A percentile compares a stretch with the other conserved stretches of the same genome.
These are phyloP conservation scores for Drosophila macrospina DNA, from an alignment of 2,888 invertebrate genomes.

Conservation along the genomic window DNA sequence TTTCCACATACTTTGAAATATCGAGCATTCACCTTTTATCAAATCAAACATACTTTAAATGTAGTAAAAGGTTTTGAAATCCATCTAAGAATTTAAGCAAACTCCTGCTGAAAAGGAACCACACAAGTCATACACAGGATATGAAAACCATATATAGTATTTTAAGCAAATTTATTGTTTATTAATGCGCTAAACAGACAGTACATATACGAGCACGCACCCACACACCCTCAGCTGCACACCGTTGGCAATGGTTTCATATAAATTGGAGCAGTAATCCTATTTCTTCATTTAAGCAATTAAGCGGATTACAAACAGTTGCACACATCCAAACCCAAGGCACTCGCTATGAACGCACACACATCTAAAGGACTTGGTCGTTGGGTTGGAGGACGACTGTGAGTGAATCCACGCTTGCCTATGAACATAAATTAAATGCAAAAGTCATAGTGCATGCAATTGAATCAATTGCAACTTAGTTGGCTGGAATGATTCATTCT, in stretches of 20 bases:
- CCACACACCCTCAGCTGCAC: neutral
- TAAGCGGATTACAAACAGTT: slow-evolving; percentile 61
- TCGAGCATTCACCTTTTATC: neutral
- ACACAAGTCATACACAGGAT: neutral
- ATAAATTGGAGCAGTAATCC: slow-evolving; percentile 54
- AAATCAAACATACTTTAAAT: neutral
- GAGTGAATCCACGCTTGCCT: slow-evolving; percentile 16
- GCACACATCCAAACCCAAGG: slow-evolving; percentile 15
- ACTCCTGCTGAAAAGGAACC: neutral
- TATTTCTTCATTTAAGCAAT: slow-evolving; percentile 67
- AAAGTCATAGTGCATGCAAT: slow-evolving; percentile 45
- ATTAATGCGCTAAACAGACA: slow-evolving; percentile 3
- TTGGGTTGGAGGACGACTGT: neutral
- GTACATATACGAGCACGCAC: neutral
- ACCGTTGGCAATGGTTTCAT: slow-evolving; percentile 22
- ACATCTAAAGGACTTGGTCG: slow-evolving; percentile 1
- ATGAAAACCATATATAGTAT: neutral
- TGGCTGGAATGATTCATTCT: slow-evolving; percentile 10
- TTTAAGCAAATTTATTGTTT: slow-evolving; percentile 20
- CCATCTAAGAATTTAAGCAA: neutral
- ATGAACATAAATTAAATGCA: slow-evolving; percentile 30
- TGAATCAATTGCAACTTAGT: slow-evolving; percentile 31
- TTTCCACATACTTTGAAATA: neutral
- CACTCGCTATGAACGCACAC: neutral
- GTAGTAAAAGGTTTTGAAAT: neutral